Evolutionary conservation across 2,888 invertebrate genomes (phyloP), one percentile per base, ranked within the genome.

Genomic region (Sipha maydis): DNA sequence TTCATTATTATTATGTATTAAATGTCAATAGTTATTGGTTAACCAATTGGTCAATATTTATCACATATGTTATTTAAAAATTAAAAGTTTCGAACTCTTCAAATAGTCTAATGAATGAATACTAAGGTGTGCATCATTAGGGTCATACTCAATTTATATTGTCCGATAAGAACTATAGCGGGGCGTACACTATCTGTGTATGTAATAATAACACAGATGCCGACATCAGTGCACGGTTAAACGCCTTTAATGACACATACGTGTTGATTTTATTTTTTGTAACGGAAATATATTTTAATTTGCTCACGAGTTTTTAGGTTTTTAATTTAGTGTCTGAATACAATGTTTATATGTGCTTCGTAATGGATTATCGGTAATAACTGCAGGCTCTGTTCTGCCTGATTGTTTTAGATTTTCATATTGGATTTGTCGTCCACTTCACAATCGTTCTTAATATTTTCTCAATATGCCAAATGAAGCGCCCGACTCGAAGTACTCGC

Each of bases 121-220:
- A 28, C 34, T 21, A 5, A 41, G 41, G 85, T 77, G 77, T 67
- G 67, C 67, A 61, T 31, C 56, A 76, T 75, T 61, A 61, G 82
- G 75, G 73, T 88, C 82, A 48, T 25, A 38, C 28, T 73, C n/a
- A 69, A 77, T 67, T 71, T 71, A 73, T 88, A 88, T 88, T 73
- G 41, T 48, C 31, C 76, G 82, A 82, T 88, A 82, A 88, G 88
- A 88, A 71, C 41, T 61, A 31, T 75, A 67, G 80, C 80, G 75
- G 75, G 82, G 82, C 82, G 73, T 67, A 75, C 82, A 75, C 75
- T 48, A 34, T 61, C 67, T 31, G 69, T 69, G 28, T 14, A 61
- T 25, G 5, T 48, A 25, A 28, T 76, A 73, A 80, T 73, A 69
- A 80, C 41, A 71, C 38, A 38, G 31, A 73, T 56, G 82, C 67